phyloP scores from a whole-genome alignment of 30 jellyfish, hydroid and myxozoan species.

The Nemopilema nomurai region DNA sequence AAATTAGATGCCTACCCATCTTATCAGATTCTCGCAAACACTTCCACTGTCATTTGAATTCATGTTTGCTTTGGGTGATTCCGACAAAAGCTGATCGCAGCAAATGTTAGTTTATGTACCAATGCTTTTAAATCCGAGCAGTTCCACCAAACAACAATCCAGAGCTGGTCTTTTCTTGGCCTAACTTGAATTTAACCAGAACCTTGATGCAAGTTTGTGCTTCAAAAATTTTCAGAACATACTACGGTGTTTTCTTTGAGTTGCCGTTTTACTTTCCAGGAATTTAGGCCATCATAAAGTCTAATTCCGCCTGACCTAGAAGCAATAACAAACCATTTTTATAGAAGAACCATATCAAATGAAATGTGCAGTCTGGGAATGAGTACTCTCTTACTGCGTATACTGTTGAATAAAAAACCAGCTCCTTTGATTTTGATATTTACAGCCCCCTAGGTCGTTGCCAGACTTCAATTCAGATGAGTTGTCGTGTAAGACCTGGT shows the following conservation, averaged over 20 bases:
- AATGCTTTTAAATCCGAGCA: background rate
- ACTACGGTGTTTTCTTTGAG: background rate
- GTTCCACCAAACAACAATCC: background rate
- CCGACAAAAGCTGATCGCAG: no score
- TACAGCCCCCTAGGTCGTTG: background rate
- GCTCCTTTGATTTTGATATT: background rate
- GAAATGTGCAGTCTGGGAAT: background rate
- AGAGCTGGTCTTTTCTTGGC: background rate
- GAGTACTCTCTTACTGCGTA: background rate
- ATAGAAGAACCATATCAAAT: background rate
- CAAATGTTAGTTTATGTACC: background rate
- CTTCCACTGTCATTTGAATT: conserved; percentile 26
- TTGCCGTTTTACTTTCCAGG: background rate
- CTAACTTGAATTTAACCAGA: background rate
- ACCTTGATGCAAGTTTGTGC: background rate
- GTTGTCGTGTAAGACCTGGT: conserved; percentile 10
- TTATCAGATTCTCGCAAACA: conserved; percentile 44
- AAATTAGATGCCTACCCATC: conserved; percentile 24
- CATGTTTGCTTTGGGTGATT: background rate
- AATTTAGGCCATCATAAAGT: background rate
- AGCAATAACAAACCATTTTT: no score
- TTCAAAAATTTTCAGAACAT: background rate
- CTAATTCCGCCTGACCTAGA: background rate
- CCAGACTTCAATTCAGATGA: conserved; percentile 9
- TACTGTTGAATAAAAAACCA: background rate